Base-by-base conservation (phyloP, 2,888 invertebrate species). In the Onchidella celtica region DNA sequence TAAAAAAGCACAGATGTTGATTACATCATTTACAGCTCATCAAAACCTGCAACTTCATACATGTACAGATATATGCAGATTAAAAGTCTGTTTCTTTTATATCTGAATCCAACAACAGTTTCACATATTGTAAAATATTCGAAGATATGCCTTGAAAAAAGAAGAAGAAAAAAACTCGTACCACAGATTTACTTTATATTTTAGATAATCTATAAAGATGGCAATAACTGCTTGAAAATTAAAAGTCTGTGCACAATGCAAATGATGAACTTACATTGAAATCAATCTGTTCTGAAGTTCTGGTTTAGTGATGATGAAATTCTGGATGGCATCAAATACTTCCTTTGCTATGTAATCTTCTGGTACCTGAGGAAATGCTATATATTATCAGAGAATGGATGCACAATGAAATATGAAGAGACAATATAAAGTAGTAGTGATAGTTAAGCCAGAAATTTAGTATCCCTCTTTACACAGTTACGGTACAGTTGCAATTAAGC, bases 281-380 rank as follows among this genome's bases (percentile, higher is more conserved):
- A 99, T 96, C 11, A 97, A 96, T 91, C 97, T 97, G 87, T 96
- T 95, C 91, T 97, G 97, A 55, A 99, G 95, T 91, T 98, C 97
- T 38, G 96, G 96, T 93, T 98, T 99, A 3, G 98, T 98, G 91
- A 99, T 99, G 86, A 99, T 97, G 92, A 97, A 99, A 34, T 97
- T 97, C 92, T 97, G 97, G 81, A 98, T 96, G 82, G 97, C 96
- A 94, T 98, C 98, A 94, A 99, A 98, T 29, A 96, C 95, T 90
- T 98, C 98, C 93, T 98, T 98, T 0, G 97, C 96, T 70, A 99
- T 96, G 92, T 96, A 97, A 91, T 97, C 97, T 89, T 97, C 96
- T 6, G 98, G 98, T 81, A 97, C 97, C 94, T 95, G 88, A 4
- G 84, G 85, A 87, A 89, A n/a, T n/a, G n/a, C n/a, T n/a, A n/a